A percentile compares a stretch with the other conserved stretches of the same genome.
phyloP scores from a whole-genome alignment of 2,797 vertebrate species.

The Anguilla obscura region DNA sequence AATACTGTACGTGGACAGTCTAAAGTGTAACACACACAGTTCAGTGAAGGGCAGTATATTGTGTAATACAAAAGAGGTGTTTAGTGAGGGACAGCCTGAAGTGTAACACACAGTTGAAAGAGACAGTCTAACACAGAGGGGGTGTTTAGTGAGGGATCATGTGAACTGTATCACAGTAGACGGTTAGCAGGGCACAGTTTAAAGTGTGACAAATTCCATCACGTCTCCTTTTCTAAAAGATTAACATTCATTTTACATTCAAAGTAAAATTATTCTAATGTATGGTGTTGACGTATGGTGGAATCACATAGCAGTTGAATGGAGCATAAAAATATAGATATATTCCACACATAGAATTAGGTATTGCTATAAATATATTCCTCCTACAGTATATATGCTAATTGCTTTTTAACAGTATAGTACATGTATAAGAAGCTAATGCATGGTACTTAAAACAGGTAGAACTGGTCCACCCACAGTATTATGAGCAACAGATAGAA shows the following conservation, averaged over 20 bases:
- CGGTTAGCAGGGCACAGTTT: neutral
- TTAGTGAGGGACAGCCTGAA: neutral
- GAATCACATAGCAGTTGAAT: conserved; percentile 56
- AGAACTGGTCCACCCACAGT: conserved; percentile 5
- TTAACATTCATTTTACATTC: neutral
- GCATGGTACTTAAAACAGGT: conserved; percentile 5
- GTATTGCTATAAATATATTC: conserved; percentile 60
- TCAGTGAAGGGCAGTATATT: neutral
- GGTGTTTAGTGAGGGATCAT: neutral
- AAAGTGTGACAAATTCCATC: neutral
- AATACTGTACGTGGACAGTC: neutral
- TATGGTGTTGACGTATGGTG: neutral
- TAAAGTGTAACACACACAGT: neutral
- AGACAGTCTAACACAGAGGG: neutral
- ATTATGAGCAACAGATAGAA: neutral
- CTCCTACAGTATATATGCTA: conserved; percentile 47
- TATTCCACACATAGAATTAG: conserved; percentile 14
- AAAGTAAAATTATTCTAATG: conserved; percentile 1
- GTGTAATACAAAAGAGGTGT: neutral
- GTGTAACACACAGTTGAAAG: neutral
- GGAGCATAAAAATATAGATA: conserved; percentile 65
- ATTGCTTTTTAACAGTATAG: conserved; percentile 9
- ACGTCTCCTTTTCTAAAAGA: neutral
- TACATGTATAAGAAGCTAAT: neutral
- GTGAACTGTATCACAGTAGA: neutral